Base-by-base conservation (phyloP, 2,113 vertebrate species). In the Phaethornis superciliosus region DNA sequence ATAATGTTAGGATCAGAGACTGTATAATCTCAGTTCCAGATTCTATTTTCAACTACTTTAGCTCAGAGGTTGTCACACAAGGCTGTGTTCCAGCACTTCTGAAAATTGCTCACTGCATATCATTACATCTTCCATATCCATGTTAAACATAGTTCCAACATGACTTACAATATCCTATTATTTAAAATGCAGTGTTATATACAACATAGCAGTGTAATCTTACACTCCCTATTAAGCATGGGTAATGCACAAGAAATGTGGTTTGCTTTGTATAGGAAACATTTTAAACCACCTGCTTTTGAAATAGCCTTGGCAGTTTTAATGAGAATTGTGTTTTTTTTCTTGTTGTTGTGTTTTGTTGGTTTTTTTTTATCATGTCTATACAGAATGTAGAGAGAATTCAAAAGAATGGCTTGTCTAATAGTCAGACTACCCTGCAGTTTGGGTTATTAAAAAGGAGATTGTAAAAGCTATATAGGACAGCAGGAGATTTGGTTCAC, bases 391-490 rank as follows among this genome's bases (percentile, higher is more conserved):
- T 20, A 51, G 75, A 85, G 93, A 89, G 93, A 97, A 97, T 97
- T 94, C 51, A 85, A 94, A 96, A 93, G 91, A 96, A 85, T 4
- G 62, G 68, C 94, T 95, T 89, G 93, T 92, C 94, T 96, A 95
- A 89, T 93, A 97, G 89, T 63, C 94, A 95, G 87, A 87, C 95
- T 96, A 96, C 77, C 94, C 90, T 70, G 93, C 90, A 94, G 93
- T 97, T 95, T 93, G 90, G 90, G 88, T 96, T 96, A 97, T 95
- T 96, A 95, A 93, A 97, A 97, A 97, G 92, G 93, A 97, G 95
- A 97, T 85, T 97, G 93, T 93, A 93, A 96, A 97, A 97, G 96
- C 94, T 95, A 96, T 95, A 94, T 95, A 96, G 96, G 97, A 95
- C 97, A 97, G 94, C 86, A 88, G 88, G 96, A 96, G 95, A 97